Base-by-base conservation (phyloP, 2,797 vertebrate species). In the Spea hammondii region DNA sequence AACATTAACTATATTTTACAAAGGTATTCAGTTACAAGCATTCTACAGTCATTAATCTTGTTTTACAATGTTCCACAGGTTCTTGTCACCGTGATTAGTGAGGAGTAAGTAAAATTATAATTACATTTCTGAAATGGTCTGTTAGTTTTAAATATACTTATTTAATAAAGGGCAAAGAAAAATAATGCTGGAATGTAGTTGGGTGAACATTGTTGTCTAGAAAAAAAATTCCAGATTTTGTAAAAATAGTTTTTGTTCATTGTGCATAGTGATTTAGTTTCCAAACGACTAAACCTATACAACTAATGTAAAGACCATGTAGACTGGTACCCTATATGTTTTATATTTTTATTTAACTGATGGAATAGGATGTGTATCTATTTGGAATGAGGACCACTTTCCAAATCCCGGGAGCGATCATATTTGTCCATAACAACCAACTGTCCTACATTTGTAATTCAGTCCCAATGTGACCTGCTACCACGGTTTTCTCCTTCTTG, bases 51-150 rank as follows among this genome's bases (percentile, higher is more conserved):
- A 80, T 80, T 80, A 80, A 80, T 80, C 72, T 75, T 75, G 72
- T 80, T 75, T 75, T 80, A 80, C 67, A 75, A 10, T 44, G 50
- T 71, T 80, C 59, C 66, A 45, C 59, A 70, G 72, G 67, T 80
- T 75, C 48, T 59, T 65, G 72, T 70, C 72, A 75, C 71, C 54
- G 44, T 80, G 78, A 80, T 70, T 75, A 80, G 78, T 80, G 78
- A 80, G 78, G 72, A 75, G 65, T 75, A 80, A 55, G 66, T 70
- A 65, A 70, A 75, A 75, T 80, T 80, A 75, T 80, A 80, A 80
- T 80, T 80, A 80, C 65, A 66, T 80, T 65, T 32, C 49, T 14
- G 78, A 54, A 80, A 80, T 75, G 78, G 72, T 80, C 78, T 57
- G 72, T 13, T 80, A 71, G 51, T 73, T 73, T 74, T 57, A 74